Conservation (phyloP, 2,113 vertebrate genomes). For the Daphoenositta chrysoptera region DNA sequence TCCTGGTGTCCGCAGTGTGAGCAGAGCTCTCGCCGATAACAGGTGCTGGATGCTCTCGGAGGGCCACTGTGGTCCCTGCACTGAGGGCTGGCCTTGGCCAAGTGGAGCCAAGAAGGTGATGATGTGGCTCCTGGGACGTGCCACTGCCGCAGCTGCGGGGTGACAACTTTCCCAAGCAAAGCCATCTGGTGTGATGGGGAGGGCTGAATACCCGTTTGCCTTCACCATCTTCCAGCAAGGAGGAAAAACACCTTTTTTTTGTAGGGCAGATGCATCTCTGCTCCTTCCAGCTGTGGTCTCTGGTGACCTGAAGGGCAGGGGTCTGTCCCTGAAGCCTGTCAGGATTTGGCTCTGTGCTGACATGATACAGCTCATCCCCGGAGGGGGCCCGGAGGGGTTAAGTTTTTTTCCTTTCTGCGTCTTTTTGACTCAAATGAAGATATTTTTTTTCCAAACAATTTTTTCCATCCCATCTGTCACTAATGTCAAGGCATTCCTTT, state of each 20-base stretch:
- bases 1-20: neutral
- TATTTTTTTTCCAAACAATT: neutral
- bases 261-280: neutral
- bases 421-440: neutral
- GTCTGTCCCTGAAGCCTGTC: rapidly evolving
- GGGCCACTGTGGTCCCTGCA: neutral
- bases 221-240: neutral
- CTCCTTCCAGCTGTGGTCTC: neutral
- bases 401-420: neutral
- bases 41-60: rapidly evolving
- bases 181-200: neutral
- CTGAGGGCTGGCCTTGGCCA: neutral
- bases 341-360: neutral
- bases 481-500: constrained; percentile 37
- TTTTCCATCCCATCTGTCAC: constrained; percentile 57
- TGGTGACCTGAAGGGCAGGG: neutral
- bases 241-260: neutral
- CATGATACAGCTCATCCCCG: neutral
- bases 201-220: neutral
- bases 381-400: neutral
- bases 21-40: neutral
- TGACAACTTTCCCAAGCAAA: neutral
- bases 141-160: neutral
- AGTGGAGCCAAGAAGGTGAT: neutral
- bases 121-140: neutral